Percentiles rank a stretch among this genome's conserved stretches.
These are phyloP conservation scores for Colletes gigas DNA, from an alignment of 1,140 invertebrate genomes.

Conservation along the genomic window DNA sequence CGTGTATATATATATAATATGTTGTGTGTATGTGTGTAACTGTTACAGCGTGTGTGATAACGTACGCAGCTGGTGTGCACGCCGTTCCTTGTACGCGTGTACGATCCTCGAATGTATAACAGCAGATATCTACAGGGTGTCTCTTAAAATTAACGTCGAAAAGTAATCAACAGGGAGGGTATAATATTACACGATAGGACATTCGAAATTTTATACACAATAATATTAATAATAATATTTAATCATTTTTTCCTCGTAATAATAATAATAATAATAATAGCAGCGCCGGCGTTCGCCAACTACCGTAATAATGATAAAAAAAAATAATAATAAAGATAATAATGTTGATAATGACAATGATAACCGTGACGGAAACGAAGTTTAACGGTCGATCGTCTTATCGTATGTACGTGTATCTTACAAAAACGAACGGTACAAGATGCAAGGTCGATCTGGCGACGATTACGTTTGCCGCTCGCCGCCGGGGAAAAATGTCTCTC, in stretches of 20 bases:
- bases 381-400: slow-evolving; percentile 40
- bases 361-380: slow-evolving; percentile 56
- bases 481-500: slow-evolving; percentile 4
- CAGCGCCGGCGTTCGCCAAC: slow-evolving; percentile 45
- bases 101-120: slow-evolving; percentile 59
- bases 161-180: slow-evolving; percentile 76
- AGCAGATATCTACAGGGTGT: slow-evolving; percentile 70
- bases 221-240: slow-evolving; percentile 71
- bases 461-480: not conserved
- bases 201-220: slow-evolving; percentile 73
- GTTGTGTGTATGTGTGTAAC: slow-evolving; percentile 35
- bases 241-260: slow-evolving; percentile 52
- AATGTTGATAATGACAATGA: slow-evolving; percentile 62
- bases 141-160: slow-evolving; percentile 62
- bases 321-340: slow-evolving; percentile 66
- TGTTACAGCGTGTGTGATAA: slow-evolving; percentile 37
- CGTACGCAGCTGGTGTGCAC: slow-evolving; percentile 37
- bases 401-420: slow-evolving; percentile 50
- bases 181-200: slow-evolving; percentile 74
- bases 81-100: slow-evolving; percentile 40
- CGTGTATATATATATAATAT: slow-evolving; percentile 25
- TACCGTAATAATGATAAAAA: slow-evolving; percentile 47
- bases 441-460: slow-evolving; percentile 10
- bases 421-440: slow-evolving; percentile 42
- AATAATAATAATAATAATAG: slow-evolving; percentile 61